A percentile compares a stretch with the other conserved stretches of the same genome.
These are phyloP conservation scores for Mesorhabditis belari DNA, from an alignment of 2,888 invertebrate species.

Conservation along the genomic window DNA sequence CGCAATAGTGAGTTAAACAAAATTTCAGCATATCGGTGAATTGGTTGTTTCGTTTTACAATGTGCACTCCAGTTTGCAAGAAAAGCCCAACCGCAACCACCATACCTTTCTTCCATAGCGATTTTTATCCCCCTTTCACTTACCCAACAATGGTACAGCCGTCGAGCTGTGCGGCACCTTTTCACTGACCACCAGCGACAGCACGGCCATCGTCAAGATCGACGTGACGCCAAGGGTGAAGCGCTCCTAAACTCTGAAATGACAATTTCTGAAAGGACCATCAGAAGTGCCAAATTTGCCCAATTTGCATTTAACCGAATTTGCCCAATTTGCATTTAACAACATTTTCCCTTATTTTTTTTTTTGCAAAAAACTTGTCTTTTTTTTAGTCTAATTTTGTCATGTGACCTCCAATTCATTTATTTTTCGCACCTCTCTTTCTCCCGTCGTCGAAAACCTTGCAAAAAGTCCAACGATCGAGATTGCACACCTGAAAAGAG, in stretches of 20 bases:
- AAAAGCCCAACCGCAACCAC: too few species aligned
- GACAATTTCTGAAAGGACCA: too few species aligned
- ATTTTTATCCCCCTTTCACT: neutral
- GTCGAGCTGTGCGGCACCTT: slow-evolving; percentile 49
- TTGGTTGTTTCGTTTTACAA: too few species aligned
- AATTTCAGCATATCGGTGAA: too few species aligned
- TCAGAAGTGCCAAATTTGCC: neutral
- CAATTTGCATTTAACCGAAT: neutral
- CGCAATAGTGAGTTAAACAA: too few species aligned
- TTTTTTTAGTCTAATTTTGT: too few species aligned
- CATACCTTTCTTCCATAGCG: neutral
- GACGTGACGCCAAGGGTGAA: slow-evolving; percentile 49
- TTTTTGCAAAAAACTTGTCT: too few species aligned
- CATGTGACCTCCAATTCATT: slow-evolving; percentile 5
- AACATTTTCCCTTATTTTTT: neutral
- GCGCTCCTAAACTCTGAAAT: slow-evolving; percentile 24
- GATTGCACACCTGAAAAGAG: too few species aligned
- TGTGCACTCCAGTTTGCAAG: too few species aligned
- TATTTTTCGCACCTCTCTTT: slow-evolving; percentile 32
- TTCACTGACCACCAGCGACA: slow-evolving; percentile 48
- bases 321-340: neutral
- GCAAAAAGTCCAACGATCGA: slow-evolving; percentile 49
- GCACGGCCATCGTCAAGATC: slow-evolving; percentile 49
- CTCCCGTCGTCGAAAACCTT: slow-evolving; percentile 45
- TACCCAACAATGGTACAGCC: slow-evolving; percentile 44